Percentiles rank a stretch among this genome's conserved stretches.
These are phyloP conservation scores for Temnothorax nylanderi DNA, from an alignment of 1,140 invertebrate species.

Conservation along the genomic window DNA sequence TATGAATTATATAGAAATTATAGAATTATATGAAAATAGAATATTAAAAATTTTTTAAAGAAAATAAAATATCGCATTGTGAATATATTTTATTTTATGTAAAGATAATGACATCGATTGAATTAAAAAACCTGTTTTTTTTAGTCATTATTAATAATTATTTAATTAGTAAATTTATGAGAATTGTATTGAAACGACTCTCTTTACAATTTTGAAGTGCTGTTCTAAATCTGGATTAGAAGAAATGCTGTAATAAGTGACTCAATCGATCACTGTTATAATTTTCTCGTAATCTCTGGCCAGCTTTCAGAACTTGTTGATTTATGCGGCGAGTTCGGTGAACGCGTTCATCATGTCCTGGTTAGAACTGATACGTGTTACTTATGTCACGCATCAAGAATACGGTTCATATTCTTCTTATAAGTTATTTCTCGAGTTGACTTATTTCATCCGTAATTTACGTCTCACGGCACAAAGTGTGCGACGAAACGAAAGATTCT, in stretches of 20 bases:
- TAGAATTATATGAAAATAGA: not conserved
- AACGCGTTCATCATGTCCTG: constrained; percentile 1
- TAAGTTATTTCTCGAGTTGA: constrained; percentile 1
- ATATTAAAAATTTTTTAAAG: not conserved
- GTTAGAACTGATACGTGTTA: constrained; percentile 13
- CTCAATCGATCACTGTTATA: not conserved
- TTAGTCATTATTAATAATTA: no score
- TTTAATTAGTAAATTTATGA: not conserved
- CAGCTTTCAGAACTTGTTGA: constrained; percentile 15
- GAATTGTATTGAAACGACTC: not conserved
- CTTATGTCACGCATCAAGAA: not conserved
- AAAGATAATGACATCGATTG: not conserved
- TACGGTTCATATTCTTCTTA: not conserved
- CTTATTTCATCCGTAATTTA: not conserved
- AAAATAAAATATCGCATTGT: not conserved
- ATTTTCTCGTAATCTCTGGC: not conserved
- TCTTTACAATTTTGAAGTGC: not conserved
- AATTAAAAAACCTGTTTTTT: not conserved
- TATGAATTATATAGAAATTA: not conserved
- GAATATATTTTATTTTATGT: not conserved
- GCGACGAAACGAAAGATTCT: not conserved
- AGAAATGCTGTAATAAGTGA: not conserved
- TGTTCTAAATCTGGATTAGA: not conserved
- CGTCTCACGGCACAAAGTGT: not conserved
- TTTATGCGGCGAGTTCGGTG: constrained; percentile 13